A percentile compares a stretch with the other conserved stretches of the same genome.
Evolutionary conservation across 2,113 vertebrate genomes (phyloP).

Genomic region (Xiphorhynchus elegans): DNA sequence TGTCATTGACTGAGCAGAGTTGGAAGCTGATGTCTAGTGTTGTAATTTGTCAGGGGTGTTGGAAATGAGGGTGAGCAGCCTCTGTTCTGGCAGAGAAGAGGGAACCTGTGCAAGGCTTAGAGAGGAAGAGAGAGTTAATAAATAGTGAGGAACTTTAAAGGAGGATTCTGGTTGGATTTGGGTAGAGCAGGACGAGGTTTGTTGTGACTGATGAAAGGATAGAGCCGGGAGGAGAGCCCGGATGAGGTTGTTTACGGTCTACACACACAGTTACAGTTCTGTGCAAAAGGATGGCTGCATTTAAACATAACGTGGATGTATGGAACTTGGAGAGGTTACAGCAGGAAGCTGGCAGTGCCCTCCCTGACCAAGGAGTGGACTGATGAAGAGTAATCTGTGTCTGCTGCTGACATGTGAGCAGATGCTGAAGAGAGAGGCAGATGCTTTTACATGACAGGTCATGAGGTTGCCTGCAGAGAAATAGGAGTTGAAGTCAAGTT

Average conservation of each 20-base stretch:
- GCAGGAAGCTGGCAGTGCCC: not conserved
- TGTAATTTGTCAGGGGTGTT: not conserved
- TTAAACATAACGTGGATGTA: not conserved
- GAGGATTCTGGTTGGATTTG: constrained; percentile 7
- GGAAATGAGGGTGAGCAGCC: not conserved
- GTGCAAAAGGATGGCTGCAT: not conserved
- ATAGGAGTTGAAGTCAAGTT: not conserved
- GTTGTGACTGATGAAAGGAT: not conserved
- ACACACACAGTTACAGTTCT: not conserved
- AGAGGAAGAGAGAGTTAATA: not conserved
- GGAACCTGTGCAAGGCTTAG: not conserved
- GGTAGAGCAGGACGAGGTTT: not conserved
- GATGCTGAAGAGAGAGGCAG: not conserved
- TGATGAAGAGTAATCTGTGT: not conserved
- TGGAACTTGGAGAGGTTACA: not conserved
- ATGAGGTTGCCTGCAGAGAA: not conserved
- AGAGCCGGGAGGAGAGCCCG: not conserved
- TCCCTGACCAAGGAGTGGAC: not conserved
- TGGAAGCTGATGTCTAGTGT: not conserved
- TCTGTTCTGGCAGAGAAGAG: not conserved
- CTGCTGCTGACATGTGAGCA: not conserved
- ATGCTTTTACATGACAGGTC: not conserved
- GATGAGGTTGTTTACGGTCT: not conserved
- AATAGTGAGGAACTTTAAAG: not conserved
- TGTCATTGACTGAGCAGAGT: not conserved